Percentiles rank a stretch among this genome's conserved stretches.
Conservation (phyloP, 1,140 invertebrate species). For the Cydia fagiglandana region DNA sequence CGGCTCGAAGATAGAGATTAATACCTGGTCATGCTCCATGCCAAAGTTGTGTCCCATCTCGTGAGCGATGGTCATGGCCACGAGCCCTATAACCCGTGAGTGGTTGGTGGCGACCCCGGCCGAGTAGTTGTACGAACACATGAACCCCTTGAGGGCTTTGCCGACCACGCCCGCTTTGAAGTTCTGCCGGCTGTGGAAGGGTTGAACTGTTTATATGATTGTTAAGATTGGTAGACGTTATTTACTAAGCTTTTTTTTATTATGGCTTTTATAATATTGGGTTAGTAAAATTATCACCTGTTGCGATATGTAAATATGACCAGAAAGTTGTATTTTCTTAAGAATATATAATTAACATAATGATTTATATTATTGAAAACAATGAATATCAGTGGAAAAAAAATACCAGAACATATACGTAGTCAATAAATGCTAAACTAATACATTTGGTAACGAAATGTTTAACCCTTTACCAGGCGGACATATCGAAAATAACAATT, state of each 20-base stretch:
- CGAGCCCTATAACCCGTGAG: conserved; percentile 90
- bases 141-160: conserved; percentile 98
- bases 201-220: neutral
- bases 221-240: neutral
- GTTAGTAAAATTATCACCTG: neutral
- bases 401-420: too few species aligned
- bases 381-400: too few species aligned
- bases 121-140: conserved; percentile 98
- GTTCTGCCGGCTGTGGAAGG: conserved; percentile 84
- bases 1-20: neutral
- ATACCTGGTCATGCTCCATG: conserved; percentile 94
- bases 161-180: conserved; percentile 96
- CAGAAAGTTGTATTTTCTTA: too few species aligned
- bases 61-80: conserved; percentile 98
- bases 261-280: too few species aligned
- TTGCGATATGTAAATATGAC: too few species aligned
- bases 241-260: conserved; percentile 9
- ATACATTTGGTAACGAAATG: too few species aligned
- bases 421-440: too few species aligned
- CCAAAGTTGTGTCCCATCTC: conserved; percentile 99
- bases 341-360: too few species aligned
- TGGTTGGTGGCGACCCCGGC: conserved; percentile 98
- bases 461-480: too few species aligned
- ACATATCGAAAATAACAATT: too few species aligned
- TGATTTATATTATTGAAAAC: too few species aligned